phyloP scores from a whole-genome alignment of 1,140 invertebrate species.

The Apis mellifera region DNA sequence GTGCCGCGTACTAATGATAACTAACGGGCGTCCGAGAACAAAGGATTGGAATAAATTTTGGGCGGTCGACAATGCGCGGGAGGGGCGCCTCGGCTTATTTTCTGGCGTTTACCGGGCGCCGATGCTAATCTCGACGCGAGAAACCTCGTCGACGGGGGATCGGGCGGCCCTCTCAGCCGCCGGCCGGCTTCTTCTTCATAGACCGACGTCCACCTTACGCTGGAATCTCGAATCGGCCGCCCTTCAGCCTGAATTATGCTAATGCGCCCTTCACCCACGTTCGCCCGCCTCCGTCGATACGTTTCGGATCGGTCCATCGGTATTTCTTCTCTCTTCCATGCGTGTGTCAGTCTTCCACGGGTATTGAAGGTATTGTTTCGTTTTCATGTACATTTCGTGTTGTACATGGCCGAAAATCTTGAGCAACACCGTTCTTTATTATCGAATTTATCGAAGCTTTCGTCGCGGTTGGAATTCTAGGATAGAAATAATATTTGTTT shows the following conservation, averaged over 20 bases:
- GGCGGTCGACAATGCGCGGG: conserved; percentile 57
- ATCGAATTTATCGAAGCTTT: no score
- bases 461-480: no score
- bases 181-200: conserved; percentile 53
- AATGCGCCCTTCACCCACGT: conserved; percentile 65
- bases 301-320: conserved; percentile 1
- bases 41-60: conserved; percentile 69
- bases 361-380: no score
- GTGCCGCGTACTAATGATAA: conserved; percentile 65
- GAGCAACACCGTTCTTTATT: no score
- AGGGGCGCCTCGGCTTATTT: conserved; percentile 58
- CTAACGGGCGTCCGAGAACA: conserved; percentile 64
- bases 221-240: conserved; percentile 60
- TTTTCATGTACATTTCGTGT: no score
- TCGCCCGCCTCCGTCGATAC: conserved; percentile 22
- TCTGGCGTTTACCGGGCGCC: conserved; percentile 61
- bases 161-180: conserved; percentile 21
- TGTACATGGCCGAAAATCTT: no score
- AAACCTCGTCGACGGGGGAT: conserved; percentile 45
- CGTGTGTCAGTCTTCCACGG: no score
- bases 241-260: conserved; percentile 70
- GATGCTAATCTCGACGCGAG: conserved; percentile 66
- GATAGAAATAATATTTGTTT: no score
- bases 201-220: conserved; percentile 58
- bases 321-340: no score